phyloP scores from a whole-genome alignment of 2,888 invertebrate species.

The Allophyes oxyacanthae region DNA sequence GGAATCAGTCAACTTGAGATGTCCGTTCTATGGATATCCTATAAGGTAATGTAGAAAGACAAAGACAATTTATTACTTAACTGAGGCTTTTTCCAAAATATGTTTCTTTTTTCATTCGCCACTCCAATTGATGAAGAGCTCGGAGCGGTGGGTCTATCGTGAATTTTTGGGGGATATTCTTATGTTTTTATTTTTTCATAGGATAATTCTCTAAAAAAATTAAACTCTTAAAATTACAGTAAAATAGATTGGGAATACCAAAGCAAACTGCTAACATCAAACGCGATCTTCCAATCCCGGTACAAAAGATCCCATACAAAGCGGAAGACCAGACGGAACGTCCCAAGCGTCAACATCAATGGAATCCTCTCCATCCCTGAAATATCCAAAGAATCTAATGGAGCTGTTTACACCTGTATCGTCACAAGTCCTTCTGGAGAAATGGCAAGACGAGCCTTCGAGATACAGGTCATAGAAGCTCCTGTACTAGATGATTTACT shows the following conservation, averaged over 20 bases:
- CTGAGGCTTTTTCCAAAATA: too few relatives aligned
- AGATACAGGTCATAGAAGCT: slow-evolving; percentile 92
- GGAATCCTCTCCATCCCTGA: slow-evolving; percentile 90
- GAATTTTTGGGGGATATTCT: too few relatives aligned
- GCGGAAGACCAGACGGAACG: slow-evolving; percentile 71
- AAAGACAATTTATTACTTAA: too few relatives aligned
- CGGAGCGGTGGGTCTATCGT: too few relatives aligned
- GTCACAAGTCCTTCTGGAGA: slow-evolving; percentile 92
- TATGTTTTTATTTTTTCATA: too few relatives aligned
- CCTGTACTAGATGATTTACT: slow-evolving; percentile 95
- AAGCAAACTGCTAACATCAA: slow-evolving; percentile 77
- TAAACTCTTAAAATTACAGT: slow-evolving; percentile 63
- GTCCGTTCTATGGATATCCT: slow-evolving; percentile 97
- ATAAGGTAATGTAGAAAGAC: slow-evolving; percentile 84
- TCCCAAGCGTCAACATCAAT: slow-evolving; percentile 79
- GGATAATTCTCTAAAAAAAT: too few relatives aligned
- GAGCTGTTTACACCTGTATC: slow-evolving; percentile 93
- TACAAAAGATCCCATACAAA: slow-evolving; percentile 71
- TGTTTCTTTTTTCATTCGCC: too few relatives aligned
- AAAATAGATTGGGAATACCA: slow-evolving; percentile 87
- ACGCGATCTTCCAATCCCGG: slow-evolving; percentile 77
- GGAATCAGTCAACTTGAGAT: slow-evolving; percentile 92
- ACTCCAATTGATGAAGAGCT: too few relatives aligned
- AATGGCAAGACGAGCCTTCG: slow-evolving; percentile 87
- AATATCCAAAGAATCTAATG: slow-evolving; percentile 91